Base-by-base conservation (phyloP, 2,113 vertebrate species). In the Pseudorhombus dupliciocellatus region DNA sequence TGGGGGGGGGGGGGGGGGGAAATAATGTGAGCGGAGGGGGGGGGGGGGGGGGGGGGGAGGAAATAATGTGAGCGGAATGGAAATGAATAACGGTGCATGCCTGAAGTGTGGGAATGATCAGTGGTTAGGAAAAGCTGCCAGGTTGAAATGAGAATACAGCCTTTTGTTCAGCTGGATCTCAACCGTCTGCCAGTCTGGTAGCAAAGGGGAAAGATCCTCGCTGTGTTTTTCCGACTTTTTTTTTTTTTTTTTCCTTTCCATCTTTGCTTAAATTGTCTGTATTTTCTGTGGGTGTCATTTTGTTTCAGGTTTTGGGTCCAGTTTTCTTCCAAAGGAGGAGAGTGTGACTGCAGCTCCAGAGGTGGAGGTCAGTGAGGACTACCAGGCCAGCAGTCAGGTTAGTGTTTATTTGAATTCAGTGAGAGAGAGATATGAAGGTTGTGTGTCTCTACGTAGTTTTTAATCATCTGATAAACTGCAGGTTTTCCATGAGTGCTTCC, bases 401-500 rank as follows among this genome's bases (percentile, higher is more conserved):
- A 61, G 87, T 63, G 2, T 61, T 40, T 20, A 4, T 66, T 28
- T n/a, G 42, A 28, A 28, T n/a, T n/a, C n/a, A n/a, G n/a, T n/a
- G n/a, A n/a, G n/a, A n/a, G n/a, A n/a, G n/a, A n/a, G n/a, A n/a
- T n/a, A n/a, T n/a, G n/a, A n/a, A n/a, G n/a, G n/a, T n/a, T n/a
- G n/a, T n/a, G n/a, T n/a, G n/a, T 31, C 6, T 31, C 30, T 31
- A 31, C 8, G 30, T 31, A 8, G 1, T 31, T 1, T 7, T 31
- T n/a, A n/a, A 37, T 37, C 12, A 37, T 37, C 0, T 37, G 34
- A 11, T 86, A 56, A 28, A 51, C 10, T 55, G 16, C 52, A 99
- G 97, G 95, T 97, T 87, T 99, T 99, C 87, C 96, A 98, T 1
- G 97, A 99, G 83, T 99, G 98, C 79, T 97, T 99, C 86, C 85